phyloP scores from a whole-genome alignment of 2,113 vertebrate species.

The Podiceps cristatus region DNA sequence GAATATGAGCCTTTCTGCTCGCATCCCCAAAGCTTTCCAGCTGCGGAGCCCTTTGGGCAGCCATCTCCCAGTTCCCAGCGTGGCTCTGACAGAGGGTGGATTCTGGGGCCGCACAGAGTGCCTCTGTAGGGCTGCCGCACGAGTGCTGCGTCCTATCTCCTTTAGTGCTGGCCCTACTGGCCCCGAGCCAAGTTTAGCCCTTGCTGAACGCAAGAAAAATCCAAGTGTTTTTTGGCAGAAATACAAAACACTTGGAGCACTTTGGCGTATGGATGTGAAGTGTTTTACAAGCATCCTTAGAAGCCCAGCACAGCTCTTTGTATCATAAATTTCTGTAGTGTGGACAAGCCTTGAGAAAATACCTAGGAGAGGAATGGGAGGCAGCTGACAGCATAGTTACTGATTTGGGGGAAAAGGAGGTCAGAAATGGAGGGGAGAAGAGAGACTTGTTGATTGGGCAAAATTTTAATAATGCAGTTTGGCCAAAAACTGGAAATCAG shows the following conservation, averaged over 20 bases:
- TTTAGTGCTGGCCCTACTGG: slow-evolving; percentile 41
- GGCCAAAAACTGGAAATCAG: neutral
- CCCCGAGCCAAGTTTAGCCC: slow-evolving; percentile 43
- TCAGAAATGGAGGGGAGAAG: neutral
- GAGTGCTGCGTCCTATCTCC: neutral
- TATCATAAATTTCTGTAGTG: slow-evolving; percentile 45
- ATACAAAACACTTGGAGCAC: slow-evolving; percentile 63
- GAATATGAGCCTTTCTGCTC: neutral
- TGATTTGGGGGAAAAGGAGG: neutral
- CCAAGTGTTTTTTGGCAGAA: slow-evolving; percentile 67
- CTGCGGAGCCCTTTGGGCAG: neutral
- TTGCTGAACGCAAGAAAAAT: slow-evolving; percentile 49
- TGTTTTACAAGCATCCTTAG: slow-evolving; percentile 69
- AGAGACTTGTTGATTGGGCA: neutral
- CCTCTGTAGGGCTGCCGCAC: neutral
- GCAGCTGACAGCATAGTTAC: neutral
- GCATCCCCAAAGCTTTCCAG: neutral
- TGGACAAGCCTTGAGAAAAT: slow-evolving; percentile 36
- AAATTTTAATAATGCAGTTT: neutral
- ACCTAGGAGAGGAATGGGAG: slow-evolving; percentile 3
- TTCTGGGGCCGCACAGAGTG: neutral
- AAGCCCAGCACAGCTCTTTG: slow-evolving; percentile 24
- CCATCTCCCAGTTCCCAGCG: neutral
- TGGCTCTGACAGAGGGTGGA: neutral
- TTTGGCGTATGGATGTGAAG: slow-evolving; percentile 66